These are phyloP conservation scores for Cassiopea xamachana DNA, from an alignment of 30 jellyfish, hydroid and myxozoan genomes.

Conservation along the genomic window DNA sequence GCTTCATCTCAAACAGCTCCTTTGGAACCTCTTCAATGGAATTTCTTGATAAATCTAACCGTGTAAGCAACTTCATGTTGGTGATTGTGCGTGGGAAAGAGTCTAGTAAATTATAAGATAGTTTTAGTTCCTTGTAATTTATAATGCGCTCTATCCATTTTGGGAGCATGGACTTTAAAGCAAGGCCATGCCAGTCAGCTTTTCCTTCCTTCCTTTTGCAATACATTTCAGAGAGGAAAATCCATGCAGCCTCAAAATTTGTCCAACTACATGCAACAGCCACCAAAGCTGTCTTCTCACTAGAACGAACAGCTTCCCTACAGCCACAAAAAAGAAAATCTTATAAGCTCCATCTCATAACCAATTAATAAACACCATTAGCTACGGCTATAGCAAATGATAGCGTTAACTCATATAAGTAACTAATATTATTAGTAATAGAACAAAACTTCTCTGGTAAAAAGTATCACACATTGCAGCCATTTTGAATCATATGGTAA, in stretches of 20 bases:
- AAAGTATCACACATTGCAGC: too few relatives aligned
- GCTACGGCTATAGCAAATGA: too few relatives aligned
- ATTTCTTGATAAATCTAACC: constrained; percentile 71
- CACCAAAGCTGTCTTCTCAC: constrained; percentile 81
- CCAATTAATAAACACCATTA: too few relatives aligned
- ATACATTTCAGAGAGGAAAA: constrained; percentile 60
- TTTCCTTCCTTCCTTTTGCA: constrained; percentile 41
- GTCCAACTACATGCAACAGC: constrained; percentile 53
- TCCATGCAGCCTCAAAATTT: constrained; percentile 45
- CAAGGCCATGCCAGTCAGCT: constrained; percentile 92
- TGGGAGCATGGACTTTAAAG: constrained; percentile 46
- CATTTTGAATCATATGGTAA: background rate
- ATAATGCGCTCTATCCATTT: constrained; percentile 61
- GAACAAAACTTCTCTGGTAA: too few relatives aligned
- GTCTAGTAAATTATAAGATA: constrained; percentile 42
- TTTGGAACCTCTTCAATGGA: constrained; percentile 60
- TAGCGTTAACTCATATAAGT: too few relatives aligned
- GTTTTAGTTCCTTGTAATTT: constrained; percentile 47
- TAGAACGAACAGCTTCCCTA: constrained; percentile 71
- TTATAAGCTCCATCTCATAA: too few relatives aligned
- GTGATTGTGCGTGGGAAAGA: constrained; percentile 40
- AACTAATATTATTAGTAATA: too few relatives aligned
- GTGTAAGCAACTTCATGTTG: constrained; percentile 41
- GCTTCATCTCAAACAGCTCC: constrained; percentile 63
- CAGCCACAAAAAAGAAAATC: background rate